Evolutionary conservation across 2,888 invertebrate genomes (phyloP).

Genomic region (Podabrus alpinus): DNA sequence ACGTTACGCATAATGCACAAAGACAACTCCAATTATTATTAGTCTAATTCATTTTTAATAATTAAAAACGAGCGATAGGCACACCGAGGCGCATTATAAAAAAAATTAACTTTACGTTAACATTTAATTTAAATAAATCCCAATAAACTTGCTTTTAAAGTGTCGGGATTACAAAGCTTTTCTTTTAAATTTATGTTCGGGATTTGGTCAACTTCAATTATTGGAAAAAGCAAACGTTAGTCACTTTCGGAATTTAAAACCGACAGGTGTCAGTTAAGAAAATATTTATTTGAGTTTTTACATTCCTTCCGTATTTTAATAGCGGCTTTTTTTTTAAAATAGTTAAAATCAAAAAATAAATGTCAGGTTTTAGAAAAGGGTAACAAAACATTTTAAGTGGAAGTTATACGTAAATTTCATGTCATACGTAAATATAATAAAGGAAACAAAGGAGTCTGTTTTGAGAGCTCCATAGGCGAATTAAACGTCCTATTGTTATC

Average conservation of each 20-base stretch:
- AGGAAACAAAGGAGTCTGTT: constrained; percentile 52
- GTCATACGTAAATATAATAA: constrained; percentile 49
- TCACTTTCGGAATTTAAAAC: constrained; percentile 29
- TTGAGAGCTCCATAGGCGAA: constrained; percentile 52
- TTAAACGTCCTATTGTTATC: constrained; percentile 54
- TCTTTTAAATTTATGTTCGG: constrained; percentile 16
- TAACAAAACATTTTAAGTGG: constrained; percentile 36
- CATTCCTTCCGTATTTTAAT: neutral
- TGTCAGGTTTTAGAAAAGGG: constrained; percentile 20
- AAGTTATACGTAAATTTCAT: constrained; percentile 40
- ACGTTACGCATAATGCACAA: neutral
- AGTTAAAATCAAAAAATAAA: neutral
- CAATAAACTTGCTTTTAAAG: neutral
- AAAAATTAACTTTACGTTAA: neutral
- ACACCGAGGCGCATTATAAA: neutral
- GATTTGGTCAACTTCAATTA: constrained; percentile 29
- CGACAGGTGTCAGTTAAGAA: constrained; percentile 23
- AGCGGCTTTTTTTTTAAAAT: neutral
- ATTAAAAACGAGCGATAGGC: too few species aligned
- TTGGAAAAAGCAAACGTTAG: constrained; percentile 27
- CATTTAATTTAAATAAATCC: neutral
- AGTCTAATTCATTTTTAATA: too few species aligned
- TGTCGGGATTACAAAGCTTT: neutral
- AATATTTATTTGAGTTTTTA: neutral
- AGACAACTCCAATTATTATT: too few species aligned